These are phyloP conservation scores for Prochilodus magdalenae DNA, from an alignment of 2,113 vertebrate genomes.

Conservation along the genomic window DNA sequence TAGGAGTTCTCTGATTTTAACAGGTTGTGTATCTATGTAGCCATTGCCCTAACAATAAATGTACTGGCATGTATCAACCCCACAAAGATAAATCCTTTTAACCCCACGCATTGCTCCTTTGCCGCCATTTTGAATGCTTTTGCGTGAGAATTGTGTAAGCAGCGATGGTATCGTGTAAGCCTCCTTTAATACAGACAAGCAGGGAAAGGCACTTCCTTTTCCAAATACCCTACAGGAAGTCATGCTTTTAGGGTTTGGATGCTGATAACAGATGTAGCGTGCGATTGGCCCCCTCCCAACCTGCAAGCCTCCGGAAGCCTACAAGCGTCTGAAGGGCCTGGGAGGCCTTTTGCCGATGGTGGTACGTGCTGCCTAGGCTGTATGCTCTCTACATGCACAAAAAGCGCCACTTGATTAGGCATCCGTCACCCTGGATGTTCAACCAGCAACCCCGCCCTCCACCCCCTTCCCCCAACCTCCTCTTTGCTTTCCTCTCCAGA, in stretches of 20 bases:
- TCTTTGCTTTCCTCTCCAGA: neutral
- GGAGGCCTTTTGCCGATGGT: conserved; percentile 29
- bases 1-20: no score
- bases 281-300: conserved; percentile 56
- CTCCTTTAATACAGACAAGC: conserved; percentile 41
- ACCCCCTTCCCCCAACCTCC: neutral
- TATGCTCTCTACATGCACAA: conserved; percentile 42
- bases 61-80: neutral
- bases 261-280: conserved; percentile 60
- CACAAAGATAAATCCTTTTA: neutral
- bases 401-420: conserved; percentile 23
- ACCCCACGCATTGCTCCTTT: neutral
- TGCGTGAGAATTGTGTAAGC: conserved; percentile 50
- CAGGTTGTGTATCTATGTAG: no score
- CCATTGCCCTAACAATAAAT: neutral
- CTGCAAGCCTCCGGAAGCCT: conserved; percentile 16
- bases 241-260: conserved; percentile 62
- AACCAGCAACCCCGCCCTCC: neutral
- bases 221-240: conserved; percentile 69
- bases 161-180: conserved; percentile 48
- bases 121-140: neutral
- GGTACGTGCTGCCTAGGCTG: conserved; percentile 61
- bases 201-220: conserved; percentile 65
- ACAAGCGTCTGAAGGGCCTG: conserved; percentile 38
- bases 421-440: neutral